Percentiles rank a stretch among this genome's conserved stretches.
phyloP scores from a whole-genome alignment of 2,113 vertebrate genomes.

The Pseudois nayaur region DNA sequence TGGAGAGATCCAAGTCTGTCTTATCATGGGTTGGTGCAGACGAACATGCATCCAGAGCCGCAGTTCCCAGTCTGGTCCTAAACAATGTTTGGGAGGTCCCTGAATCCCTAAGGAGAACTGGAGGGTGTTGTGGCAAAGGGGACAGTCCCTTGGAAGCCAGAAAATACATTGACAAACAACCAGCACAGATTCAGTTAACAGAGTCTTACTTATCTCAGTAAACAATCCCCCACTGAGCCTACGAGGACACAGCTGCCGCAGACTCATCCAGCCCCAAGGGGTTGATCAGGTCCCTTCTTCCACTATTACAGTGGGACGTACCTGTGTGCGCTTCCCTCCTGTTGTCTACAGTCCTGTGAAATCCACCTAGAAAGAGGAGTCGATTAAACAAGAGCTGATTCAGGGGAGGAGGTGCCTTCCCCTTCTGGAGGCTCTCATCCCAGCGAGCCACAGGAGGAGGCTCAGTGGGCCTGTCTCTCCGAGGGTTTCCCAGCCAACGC shows the following conservation, averaged over 20 bases:
- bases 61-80: background rate
- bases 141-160: background rate
- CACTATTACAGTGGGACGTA: background rate
- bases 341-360: background rate
- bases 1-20: background rate
- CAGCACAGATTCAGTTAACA: background rate
- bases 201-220: background rate
- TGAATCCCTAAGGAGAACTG: background rate
- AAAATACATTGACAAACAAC: background rate
- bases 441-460: background rate
- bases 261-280: background rate
- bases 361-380: background rate
- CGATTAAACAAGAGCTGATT: background rate
- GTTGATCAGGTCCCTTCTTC: background rate
- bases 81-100: background rate
- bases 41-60: background rate
- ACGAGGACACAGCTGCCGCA: background rate
- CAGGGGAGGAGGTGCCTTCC: background rate
- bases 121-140: background rate
- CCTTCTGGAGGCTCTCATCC: background rate
- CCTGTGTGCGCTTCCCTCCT: background rate
- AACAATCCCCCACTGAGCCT: background rate
- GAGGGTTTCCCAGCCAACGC: background rate
- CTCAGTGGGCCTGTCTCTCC: background rate
- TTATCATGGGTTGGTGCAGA: background rate